A percentile compares a stretch with the other conserved stretches of the same genome.
Conservation (phyloP, 1,140 invertebrate genomes). For the Nephila pilipes region DNA sequence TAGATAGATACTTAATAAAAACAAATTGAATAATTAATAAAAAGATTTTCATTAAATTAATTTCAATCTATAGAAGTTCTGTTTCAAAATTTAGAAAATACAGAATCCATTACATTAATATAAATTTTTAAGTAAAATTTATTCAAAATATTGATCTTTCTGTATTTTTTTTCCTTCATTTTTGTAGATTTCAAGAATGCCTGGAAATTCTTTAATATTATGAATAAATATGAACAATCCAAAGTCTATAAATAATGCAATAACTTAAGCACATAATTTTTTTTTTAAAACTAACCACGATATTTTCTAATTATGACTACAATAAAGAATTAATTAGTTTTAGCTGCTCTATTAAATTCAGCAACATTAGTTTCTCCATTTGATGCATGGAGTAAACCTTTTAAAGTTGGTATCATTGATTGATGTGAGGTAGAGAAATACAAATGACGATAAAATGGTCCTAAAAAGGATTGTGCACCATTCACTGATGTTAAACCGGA, state of each 20-base stretch:
- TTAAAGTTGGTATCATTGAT: slow-evolving; percentile 62
- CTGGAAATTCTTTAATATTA: neutral
- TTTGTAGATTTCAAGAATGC: neutral
- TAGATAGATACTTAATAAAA: no score
- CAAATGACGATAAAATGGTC: slow-evolving; percentile 72
- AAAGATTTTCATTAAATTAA: no score
- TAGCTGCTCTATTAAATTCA: slow-evolving; percentile 64
- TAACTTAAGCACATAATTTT: neutral
- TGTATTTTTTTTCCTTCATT: no score
- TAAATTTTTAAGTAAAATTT: no score
- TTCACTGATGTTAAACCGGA: slow-evolving; percentile 38
- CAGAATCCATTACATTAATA: no score
- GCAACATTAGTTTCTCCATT: slow-evolving; percentile 45
- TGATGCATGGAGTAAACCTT: slow-evolving; percentile 60
- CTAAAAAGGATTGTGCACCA: slow-evolving; percentile 69
- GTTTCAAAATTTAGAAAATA: no score
- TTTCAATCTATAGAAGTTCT: no score
- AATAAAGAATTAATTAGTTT: slow-evolving; percentile 62
- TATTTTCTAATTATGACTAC: neutral
- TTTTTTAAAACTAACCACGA: neutral
- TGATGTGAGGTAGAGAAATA: slow-evolving; percentile 77
- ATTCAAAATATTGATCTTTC: no score
- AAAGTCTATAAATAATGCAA: neutral
- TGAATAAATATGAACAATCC: neutral
- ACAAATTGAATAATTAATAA: no score